Conservation (phyloP, 2,888 invertebrate genomes). For the Morpho achilles region DNA sequence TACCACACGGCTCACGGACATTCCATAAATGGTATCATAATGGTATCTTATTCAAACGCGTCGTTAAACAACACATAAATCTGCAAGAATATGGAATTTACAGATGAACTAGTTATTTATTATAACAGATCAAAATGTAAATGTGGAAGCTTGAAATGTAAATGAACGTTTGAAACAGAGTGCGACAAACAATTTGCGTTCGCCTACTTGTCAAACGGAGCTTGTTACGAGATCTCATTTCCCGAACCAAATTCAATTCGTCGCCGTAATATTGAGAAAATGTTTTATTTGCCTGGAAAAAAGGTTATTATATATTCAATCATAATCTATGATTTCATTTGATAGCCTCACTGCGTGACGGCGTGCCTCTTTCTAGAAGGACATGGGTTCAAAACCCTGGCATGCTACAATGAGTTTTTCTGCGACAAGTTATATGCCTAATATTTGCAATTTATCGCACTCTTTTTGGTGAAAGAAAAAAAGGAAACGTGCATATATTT, state of each 20-base stretch:
- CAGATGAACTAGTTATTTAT: neutral
- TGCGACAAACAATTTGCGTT: conserved; percentile 14
- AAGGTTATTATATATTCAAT: conserved; percentile 8
- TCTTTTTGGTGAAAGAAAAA: too few species aligned
- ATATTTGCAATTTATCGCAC: too few species aligned
- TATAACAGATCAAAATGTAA: neutral
- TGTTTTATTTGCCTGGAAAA: conserved; percentile 16
- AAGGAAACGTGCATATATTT: too few species aligned
- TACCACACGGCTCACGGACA: too few species aligned
- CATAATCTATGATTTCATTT: neutral
- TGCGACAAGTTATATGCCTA: too few species aligned
- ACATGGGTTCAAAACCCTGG: too few species aligned
- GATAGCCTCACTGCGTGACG: too few species aligned
- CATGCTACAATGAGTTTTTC: too few species aligned
- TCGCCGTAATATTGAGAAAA: conserved; percentile 23
- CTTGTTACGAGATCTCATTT: conserved; percentile 24
- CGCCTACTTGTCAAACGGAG: conserved; percentile 18
- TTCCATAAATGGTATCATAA: too few species aligned
- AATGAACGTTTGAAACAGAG: neutral
- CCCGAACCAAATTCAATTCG: conserved; percentile 25
- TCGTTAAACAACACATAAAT: too few species aligned
- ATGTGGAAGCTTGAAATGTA: neutral
- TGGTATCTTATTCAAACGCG: too few species aligned
- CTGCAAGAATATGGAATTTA: neutral
- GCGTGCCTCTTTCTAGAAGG: too few species aligned